These are phyloP conservation scores for Cuculus canorus DNA, from an alignment of 2,797 vertebrate species.

Conservation along the genomic window DNA sequence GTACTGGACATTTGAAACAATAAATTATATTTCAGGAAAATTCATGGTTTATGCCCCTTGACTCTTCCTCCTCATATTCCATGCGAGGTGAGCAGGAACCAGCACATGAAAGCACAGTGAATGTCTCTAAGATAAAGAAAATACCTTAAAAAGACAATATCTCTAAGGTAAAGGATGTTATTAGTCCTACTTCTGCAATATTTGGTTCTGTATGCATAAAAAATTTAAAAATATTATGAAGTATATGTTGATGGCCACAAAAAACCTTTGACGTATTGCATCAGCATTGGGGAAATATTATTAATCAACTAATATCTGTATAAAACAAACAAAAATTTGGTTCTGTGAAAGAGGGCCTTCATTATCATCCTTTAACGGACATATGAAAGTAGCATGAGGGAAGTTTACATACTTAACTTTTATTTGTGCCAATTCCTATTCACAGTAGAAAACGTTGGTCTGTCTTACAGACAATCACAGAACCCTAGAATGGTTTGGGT, in stretches of 20 bases:
- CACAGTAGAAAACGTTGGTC: not conserved
- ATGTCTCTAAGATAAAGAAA: not conserved
- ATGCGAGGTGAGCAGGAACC: not conserved
- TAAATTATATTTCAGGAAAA: not conserved
- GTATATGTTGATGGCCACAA: not conserved
- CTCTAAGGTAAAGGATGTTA: not conserved
- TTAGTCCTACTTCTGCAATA: not conserved
- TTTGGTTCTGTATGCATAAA: not conserved
- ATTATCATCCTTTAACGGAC: not conserved
- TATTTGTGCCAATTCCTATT: not conserved
- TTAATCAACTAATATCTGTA: not conserved
- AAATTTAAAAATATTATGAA: not conserved
- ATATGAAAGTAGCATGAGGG: not conserved
- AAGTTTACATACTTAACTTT: not conserved
- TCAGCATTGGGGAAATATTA: not conserved
- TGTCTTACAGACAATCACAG: not conserved
- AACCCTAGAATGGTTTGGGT: too few relatives aligned
- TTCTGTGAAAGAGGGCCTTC: not conserved
- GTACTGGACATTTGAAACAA: not conserved
- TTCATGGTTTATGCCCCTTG: not conserved
- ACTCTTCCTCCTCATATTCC: not conserved
- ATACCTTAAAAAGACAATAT: not conserved
- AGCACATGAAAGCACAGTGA: not conserved
- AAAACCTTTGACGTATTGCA: not conserved
- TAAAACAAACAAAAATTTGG: slow-evolving; percentile 4